Evolutionary conservation across 2,113 vertebrate genomes (phyloP), one percentile per base, ranked within the genome.

Genomic region (Macrotis lagotis): DNA sequence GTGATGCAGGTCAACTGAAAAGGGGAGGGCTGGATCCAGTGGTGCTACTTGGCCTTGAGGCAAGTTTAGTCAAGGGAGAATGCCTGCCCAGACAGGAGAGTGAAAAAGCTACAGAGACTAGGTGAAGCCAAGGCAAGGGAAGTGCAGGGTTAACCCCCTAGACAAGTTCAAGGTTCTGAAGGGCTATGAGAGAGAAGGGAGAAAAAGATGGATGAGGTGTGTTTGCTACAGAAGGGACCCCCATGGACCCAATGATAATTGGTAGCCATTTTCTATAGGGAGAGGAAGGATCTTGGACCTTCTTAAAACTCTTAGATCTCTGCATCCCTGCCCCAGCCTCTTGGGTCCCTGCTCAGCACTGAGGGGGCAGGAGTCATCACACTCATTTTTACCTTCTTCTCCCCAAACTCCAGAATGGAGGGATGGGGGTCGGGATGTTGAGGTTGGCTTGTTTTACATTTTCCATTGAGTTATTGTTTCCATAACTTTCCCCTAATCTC

Each of bases 41-140:
- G 89, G 91, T 93, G 6, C 37, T 92, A 83, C 37, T 26, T 55
- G 66, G 37, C 94, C 52, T n/a, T 59, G 91, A 90, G 95, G 95
- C 93, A n/a, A 48, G 28, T 89, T 25, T 48, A 89, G 66, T 50
- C 91, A 53, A 92, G 74, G 91, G 48, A 48, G 93, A 48, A 48
- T 94, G 90, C 90, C 91, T 88, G 53, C 48, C 93, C 94, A 94
- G 51, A 51, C 89, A 88, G 88, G 94, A 52, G 66, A 16, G 59
- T 14, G 47, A 51, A 94, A 92, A 96, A 2, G 11, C 11, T 49
- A 95, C 53, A 51, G 49, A 91, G 48, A 90, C 48, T 2, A 0
- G 44, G 89, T 90, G 53, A 92, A 44, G 90, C 51, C n/a, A 48
- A 49, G 11, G 28, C 50, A 50, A 93, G 89, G 88, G 1, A n/a